Base-by-base conservation (phyloP, 2,888 invertebrate genomes). In the Oscheius sp. region DNA sequence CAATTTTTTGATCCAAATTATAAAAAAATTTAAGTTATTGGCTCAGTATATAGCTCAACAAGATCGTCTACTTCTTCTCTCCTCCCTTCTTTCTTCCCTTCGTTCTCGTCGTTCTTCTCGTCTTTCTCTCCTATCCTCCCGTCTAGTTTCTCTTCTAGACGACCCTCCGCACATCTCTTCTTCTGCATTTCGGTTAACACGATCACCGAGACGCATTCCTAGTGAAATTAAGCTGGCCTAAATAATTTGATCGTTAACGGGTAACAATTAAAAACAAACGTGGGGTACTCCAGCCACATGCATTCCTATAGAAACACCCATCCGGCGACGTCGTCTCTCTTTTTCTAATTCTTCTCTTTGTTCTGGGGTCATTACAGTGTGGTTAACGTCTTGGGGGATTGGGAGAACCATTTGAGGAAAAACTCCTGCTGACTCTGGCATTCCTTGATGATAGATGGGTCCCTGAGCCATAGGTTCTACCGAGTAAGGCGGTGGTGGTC, bases 211-310 rank as follows among this genome's bases (percentile, higher is more conserved):
- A 22, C 47, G 20, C 47, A 47, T 47, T 3, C 47, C 47, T 9
- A 47, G 20, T 47, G 22, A 20, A 20, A 47, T 47, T 20, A 47
- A 20, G 24, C 47, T 24, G 12, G 47, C 47, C 47, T 47, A 24
- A 47, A 47, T 47, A 47, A 47, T 47, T 47, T 9, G 47, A 47
- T 47, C 47, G 47, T 47, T 22, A 20, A 22, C 2, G 22, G 17
- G 32, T 33, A 14, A 33, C 9, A 32, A 17, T 14, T 5, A n/a
- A 33, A 5, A 32, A 54, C 54, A 54, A 32, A 54, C 54, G 22
- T 54, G 54, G 17, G 54, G 54, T 1, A 54, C 54, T 54, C 54
- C 54, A 33, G 54, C 54, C 33, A 22, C 54, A 33, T 54, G 54
- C 33, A 54, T 32, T 32, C 54, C 54, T 8, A 54, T 6, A 14